A percentile compares a stretch with the other conserved stretches of the same genome.
Conservation (phyloP, 2,113 vertebrate genomes). For the Sisor rabdophorus region DNA sequence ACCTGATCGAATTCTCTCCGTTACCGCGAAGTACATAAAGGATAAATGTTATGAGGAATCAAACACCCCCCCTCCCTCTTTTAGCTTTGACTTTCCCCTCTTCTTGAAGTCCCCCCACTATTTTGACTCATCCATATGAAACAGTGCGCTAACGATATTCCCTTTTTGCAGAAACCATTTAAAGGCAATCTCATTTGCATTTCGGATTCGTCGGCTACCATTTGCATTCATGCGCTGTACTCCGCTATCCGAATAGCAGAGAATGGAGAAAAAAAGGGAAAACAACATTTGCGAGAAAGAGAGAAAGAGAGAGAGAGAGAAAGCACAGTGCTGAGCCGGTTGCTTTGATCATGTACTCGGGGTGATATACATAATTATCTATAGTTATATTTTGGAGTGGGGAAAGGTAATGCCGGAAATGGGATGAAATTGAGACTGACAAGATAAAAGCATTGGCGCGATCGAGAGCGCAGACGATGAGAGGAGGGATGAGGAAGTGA, state of each 20-base stretch:
- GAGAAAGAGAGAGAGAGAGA: neutral
- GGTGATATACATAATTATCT: constrained; percentile 44
- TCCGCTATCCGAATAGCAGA: constrained; percentile 14
- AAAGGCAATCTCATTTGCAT: constrained; percentile 45
- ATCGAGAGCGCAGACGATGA: constrained; percentile 56
- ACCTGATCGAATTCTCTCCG: neutral
- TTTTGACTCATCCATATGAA: constrained; percentile 47
- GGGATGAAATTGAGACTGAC: constrained; percentile 53
- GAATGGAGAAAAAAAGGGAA: neutral
- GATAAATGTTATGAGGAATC: constrained; percentile 7
- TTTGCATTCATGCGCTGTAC: constrained; percentile 33
- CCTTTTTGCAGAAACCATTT: constrained; percentile 42
- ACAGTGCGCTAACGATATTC: constrained; percentile 41
- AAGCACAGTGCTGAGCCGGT: neutral
- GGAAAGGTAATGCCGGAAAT: constrained; percentile 50
- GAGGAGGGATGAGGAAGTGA: constrained; percentile 46
- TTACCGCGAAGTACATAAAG: constrained; percentile 13
- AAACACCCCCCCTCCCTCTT: neutral
- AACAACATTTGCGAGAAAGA: neutral
- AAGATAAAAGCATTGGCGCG: constrained; percentile 57
- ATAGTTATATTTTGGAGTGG: constrained; percentile 51
- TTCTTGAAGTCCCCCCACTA: constrained; percentile 18
- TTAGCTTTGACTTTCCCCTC: constrained; percentile 28
- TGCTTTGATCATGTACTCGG: constrained; percentile 42
- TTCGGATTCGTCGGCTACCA: constrained; percentile 35